Percentiles rank a stretch among this genome's conserved stretches.
phyloP scores from a whole-genome alignment of 1,140 invertebrate genomes.

The Cardiocondyla obscurior region DNA sequence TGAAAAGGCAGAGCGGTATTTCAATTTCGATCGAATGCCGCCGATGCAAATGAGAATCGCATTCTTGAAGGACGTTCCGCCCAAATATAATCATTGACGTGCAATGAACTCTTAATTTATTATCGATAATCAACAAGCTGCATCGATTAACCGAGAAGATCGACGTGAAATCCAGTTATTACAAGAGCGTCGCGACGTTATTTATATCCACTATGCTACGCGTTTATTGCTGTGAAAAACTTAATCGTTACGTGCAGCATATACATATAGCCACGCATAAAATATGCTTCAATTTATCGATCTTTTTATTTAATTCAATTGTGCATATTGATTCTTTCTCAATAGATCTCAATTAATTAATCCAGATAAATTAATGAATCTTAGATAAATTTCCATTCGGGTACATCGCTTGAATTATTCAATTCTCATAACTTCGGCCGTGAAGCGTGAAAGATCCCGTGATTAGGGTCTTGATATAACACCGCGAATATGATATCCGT shows the following conservation, averaged over 20 bases:
- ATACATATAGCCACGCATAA: neutral
- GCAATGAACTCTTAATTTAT: neutral
- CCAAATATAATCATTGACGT: conserved; percentile 10
- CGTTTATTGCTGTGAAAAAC: conserved; percentile 5
- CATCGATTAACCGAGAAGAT: neutral
- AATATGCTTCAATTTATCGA: neutral
- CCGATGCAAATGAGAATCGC: neutral
- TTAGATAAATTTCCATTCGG: no score
- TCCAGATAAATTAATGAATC: no score
- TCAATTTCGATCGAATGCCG: conserved; percentile 42
- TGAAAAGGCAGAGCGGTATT: conserved; percentile 28
- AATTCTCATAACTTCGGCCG: conserved; percentile 6
- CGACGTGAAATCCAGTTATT: neutral
- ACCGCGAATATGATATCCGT: conserved; percentile 55
- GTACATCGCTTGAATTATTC: neutral
- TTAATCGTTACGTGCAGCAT: neutral
- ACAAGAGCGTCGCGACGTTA: neutral
- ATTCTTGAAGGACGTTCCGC: neutral
- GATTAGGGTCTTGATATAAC: conserved; percentile 1
- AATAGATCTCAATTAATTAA: neutral
- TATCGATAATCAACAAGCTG: neutral
- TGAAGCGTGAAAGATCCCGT: neutral
- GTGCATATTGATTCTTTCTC: neutral
- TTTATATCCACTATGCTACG: neutral
- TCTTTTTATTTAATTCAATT: conserved; percentile 16